These are phyloP conservation scores for Colius striatus DNA, from an alignment of 2,113 vertebrate genomes.

Conservation along the genomic window DNA sequence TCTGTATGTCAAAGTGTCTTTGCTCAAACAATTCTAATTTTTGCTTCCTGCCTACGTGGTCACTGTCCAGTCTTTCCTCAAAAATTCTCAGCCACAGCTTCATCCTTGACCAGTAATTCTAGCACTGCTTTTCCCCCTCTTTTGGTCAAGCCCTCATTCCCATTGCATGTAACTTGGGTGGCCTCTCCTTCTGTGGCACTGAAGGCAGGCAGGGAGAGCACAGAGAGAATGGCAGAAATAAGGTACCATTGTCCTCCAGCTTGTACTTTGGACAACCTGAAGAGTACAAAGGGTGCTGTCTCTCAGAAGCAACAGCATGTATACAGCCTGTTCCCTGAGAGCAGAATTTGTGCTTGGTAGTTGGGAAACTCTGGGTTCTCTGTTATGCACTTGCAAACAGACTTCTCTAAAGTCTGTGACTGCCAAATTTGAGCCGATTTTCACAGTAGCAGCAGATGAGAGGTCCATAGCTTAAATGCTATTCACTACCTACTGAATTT, in stretches of 20 bases:
- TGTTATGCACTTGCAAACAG: not conserved
- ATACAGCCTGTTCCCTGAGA: not conserved
- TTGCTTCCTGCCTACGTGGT: conserved; percentile 63
- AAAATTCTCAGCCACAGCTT: conserved; percentile 10
- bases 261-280: not conserved
- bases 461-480: not conserved
- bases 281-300: not conserved
- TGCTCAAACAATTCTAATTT: conserved; percentile 18
- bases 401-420: not conserved
- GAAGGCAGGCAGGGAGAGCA: not conserved
- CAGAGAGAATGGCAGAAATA: not conserved
- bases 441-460: not conserved
- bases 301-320: not conserved
- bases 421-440: not conserved
- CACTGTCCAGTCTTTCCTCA: conserved; percentile 32
- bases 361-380: not conserved
- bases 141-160: not conserved
- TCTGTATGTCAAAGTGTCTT: conserved; percentile 20
- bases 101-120: not conserved
- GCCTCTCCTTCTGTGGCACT: not conserved
- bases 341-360: not conserved
- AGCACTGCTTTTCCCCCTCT: not conserved
- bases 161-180: not conserved
- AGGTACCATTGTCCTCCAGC: not conserved
- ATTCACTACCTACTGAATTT: not conserved